These are phyloP conservation scores for Ochotona princeps DNA, from an alignment of 2,113 vertebrate genomes.

Conservation along the genomic window DNA sequence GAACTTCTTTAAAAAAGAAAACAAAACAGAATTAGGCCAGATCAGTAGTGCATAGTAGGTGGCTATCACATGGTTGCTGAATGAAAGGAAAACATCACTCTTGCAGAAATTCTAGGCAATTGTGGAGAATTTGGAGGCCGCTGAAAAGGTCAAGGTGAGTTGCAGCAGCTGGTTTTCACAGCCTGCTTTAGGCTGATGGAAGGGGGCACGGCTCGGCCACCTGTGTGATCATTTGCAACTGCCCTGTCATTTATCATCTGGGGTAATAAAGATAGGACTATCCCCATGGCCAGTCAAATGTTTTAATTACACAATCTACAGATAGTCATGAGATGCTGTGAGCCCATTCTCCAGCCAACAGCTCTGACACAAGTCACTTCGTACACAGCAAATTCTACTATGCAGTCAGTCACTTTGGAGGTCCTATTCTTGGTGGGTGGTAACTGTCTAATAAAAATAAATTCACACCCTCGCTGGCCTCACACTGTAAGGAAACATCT, in stretches of 20 bases:
- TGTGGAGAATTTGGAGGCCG: neutral
- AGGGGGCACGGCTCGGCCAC: neutral
- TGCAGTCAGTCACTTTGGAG: conserved; percentile 1
- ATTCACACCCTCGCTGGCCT: neutral
- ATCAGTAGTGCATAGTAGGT: neutral
- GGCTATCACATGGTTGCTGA: neutral
- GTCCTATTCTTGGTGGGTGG: neutral
- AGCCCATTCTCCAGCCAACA: neutral
- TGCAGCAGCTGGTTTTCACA: neutral
- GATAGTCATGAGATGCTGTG: neutral
- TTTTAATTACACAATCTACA: conserved; percentile 18
- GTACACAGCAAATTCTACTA: neutral
- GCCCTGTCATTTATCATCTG: neutral
- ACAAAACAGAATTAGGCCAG: neutral
- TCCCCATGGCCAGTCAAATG: neutral
- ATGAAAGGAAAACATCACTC: neutral
- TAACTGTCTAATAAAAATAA: neutral
- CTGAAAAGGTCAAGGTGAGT: neutral
- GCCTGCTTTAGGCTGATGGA: neutral
- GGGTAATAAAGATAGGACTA: conserved; percentile 40
- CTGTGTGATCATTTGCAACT: neutral
- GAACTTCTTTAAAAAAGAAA: conserved; percentile 28
- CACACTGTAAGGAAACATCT: neutral
- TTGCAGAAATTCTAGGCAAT: neutral
- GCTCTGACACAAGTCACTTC: neutral